Evolutionary conservation across 2,888 invertebrate genomes (phyloP), one percentile per base, ranked within the genome.

Genomic region (Drosophila gaucha): DNA sequence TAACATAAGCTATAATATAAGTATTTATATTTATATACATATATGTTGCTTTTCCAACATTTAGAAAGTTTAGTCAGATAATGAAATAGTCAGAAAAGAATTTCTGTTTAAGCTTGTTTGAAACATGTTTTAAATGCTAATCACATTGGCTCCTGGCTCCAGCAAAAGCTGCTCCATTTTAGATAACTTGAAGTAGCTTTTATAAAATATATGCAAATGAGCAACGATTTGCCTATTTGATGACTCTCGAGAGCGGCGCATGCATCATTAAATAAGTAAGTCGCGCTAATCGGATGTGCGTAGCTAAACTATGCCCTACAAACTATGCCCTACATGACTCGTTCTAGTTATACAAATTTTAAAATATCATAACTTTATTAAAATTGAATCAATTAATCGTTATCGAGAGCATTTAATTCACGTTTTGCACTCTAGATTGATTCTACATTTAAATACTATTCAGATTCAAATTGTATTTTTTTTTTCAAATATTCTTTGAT

Each of bases 101-200:
- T 24, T 30, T 12, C 8, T 30, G 12, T 22, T 44, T 2, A 3
- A 44, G 3, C 39, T 30, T 3, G 57, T 49, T 35, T 30, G 9
- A 47, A 60, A 60, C 26, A n/a, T 8, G 47, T 14, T 22, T 33
- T 6, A 50, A 60, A 60, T 63, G 62, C 43, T 43, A 51, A 63
- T 60, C 24, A 22, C 31, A 33, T 38, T 16, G 2, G 2, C 47
- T 16, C 4, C 38, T 16, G 14, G 18, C 59, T 72, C 38, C 59
- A 51, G 73, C 33, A 49, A 39, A 65, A 72, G 59, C 58, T 72
- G 74, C 74, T 74, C 72, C 51, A 74, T 69, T 64, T 73, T 63
- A 73, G 44, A 69, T 44, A 63, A 64, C 39, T 56, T 49, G 9
- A 60, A 49, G 35, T 58, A 51, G 67, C 35, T 36, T 44, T 36